These are phyloP conservation scores for Polyodon spathula DNA, from an alignment of 2,113 vertebrate species.

Conservation along the genomic window DNA sequence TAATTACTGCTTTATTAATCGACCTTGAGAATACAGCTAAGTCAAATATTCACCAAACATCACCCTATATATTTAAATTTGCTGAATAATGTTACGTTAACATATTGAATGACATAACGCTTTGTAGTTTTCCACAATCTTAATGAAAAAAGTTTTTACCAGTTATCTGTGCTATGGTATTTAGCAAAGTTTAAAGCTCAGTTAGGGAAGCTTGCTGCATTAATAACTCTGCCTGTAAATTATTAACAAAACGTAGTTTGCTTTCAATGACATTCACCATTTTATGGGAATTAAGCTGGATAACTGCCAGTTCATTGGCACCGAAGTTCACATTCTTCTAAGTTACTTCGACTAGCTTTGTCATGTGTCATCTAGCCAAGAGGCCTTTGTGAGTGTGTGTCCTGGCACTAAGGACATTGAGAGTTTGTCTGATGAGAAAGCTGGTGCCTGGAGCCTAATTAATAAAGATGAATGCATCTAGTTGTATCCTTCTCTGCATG, in stretches of 20 bases:
- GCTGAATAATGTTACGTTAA: no score
- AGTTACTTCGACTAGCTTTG: not conserved
- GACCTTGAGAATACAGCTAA: no score
- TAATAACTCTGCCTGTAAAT: no score
- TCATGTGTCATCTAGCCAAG: not conserved
- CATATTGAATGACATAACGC: no score
- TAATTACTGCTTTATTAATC: no score
- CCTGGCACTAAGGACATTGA: constrained; percentile 6
- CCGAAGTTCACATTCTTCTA: not conserved
- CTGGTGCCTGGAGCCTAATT: not conserved
- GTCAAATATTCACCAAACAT: no score
- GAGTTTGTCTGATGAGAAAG: not conserved
- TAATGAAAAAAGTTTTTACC: not conserved
- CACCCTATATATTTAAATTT: no score
- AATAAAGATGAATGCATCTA: not conserved
- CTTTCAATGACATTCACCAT: not conserved
- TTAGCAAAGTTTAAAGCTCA: not conserved
- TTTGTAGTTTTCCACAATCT: no score
- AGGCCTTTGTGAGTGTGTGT: constrained; percentile 1
- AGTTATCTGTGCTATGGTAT: not conserved
- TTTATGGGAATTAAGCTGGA: not conserved
- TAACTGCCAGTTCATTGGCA: not conserved
- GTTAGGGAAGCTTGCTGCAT: no score
- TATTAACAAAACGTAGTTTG: no score
- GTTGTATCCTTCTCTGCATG: not conserved